A percentile compares a stretch with the other conserved stretches of the same genome.
phyloP scores from a whole-genome alignment of 2,888 invertebrate genomes.

The Caenorhabditis uteleia region DNA sequence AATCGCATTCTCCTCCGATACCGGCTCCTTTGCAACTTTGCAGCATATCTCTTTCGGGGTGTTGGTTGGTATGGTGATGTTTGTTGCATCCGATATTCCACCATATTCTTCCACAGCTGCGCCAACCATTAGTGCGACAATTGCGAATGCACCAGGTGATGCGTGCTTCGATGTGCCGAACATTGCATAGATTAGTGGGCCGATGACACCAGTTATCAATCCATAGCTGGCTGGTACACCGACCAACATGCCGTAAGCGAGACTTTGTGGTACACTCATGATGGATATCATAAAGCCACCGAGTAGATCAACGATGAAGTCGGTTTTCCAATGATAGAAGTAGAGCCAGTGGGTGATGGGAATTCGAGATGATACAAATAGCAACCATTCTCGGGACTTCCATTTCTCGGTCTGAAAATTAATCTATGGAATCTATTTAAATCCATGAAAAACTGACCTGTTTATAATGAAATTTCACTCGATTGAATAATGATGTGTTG shows the following conservation, averaged over 20 bases:
- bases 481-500: constrained; percentile 1
- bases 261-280: constrained; percentile 61
- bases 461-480: constrained; percentile 4
- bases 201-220: constrained; percentile 87
- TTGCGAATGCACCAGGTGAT: constrained; percentile 75
- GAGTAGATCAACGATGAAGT: constrained; percentile 46
- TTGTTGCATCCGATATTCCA: neutral
- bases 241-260: constrained; percentile 71
- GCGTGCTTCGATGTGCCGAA: constrained; percentile 87
- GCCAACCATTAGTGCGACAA: constrained; percentile 60
- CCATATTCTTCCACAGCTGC: constrained; percentile 36
- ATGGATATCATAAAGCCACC: constrained; percentile 57
- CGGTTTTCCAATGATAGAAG: constrained; percentile 45
- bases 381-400: constrained; percentile 44
- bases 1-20: constrained; percentile 70
- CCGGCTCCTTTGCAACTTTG: constrained; percentile 8
- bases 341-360: constrained; percentile 54
- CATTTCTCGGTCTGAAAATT: constrained; percentile 26
- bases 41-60: constrained; percentile 14
- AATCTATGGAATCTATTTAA: neutral
- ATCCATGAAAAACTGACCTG: neutral
- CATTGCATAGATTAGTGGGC: constrained; percentile 83
- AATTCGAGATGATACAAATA: constrained; percentile 34
- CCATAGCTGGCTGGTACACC: constrained; percentile 73
- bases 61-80: neutral